phyloP scores from a whole-genome alignment of 2,113 vertebrate species.

The Diphyllodes magnificus region DNA sequence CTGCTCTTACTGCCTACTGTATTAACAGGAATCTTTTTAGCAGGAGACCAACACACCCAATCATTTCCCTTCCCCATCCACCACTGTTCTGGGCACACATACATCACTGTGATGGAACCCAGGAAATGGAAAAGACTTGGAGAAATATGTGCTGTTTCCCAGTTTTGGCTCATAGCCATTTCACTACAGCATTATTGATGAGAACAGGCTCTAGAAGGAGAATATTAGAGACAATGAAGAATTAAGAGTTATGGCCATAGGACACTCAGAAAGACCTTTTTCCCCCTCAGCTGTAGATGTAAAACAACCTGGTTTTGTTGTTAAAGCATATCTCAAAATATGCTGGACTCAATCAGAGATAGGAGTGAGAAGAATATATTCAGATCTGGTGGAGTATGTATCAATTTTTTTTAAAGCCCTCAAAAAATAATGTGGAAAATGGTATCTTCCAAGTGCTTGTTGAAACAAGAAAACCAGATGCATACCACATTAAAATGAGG shows the following conservation, averaged over 20 bases:
- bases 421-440: neutral
- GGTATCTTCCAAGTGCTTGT: neutral
- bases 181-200: neutral
- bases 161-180: neutral
- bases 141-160: neutral
- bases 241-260: neutral
- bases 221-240: neutral
- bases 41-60: neutral
- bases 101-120: neutral
- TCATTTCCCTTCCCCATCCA: neutral
- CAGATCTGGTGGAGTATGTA: neutral
- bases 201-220: neutral
- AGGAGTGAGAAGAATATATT: neutral
- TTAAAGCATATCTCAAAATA: neutral
- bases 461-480: neutral
- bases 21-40: neutral
- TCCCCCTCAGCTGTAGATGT: accelerated
- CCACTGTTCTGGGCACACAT: neutral
- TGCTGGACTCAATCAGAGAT: neutral
- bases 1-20: neutral
- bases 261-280: neutral
- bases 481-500: neutral
- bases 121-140: neutral
- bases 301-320: neutral
- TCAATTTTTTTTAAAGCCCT: neutral